These are phyloP conservation scores for Cotesia chilonis DNA, from an alignment of 1,140 invertebrate species.

Conservation along the genomic window DNA sequence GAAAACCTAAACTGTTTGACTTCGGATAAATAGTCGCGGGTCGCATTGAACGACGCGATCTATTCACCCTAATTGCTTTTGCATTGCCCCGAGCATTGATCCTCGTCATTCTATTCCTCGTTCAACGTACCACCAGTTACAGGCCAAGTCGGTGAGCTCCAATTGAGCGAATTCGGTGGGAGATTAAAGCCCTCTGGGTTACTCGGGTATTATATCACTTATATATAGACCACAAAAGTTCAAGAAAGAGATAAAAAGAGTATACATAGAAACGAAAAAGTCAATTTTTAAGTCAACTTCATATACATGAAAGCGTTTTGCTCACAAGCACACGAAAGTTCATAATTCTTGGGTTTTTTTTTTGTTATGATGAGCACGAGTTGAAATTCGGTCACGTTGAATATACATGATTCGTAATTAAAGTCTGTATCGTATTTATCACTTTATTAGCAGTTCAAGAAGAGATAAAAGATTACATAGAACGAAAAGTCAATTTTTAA, in stretches of 20 bases:
- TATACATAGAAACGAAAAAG: background rate
- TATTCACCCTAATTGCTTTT: constrained; percentile 38
- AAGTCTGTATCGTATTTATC: too few species aligned
- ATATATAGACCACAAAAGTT: background rate
- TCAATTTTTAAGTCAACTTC: constrained; percentile 3
- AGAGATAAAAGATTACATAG: too few species aligned
- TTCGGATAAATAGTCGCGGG: background rate
- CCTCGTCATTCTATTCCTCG: constrained; percentile 1
- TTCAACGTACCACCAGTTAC: background rate
- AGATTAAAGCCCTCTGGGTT: constrained; percentile 22
- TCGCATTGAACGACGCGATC: constrained; percentile 31
- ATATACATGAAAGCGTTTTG: too few species aligned
- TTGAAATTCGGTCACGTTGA: constrained; percentile 1
- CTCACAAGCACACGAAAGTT: background rate
- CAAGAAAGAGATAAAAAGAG: constrained; percentile 7
- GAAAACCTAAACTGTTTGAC: constrained; percentile 28
- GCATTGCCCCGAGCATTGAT: constrained; percentile 30
- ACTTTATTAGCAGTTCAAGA: too few species aligned
- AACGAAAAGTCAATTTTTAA: too few species aligned
- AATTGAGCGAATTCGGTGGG: constrained; percentile 35
- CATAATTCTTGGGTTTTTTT: background rate
- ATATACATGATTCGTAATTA: too few species aligned
- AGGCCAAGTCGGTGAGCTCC: constrained; percentile 34
- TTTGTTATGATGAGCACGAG: background rate
- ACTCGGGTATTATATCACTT: background rate